Evolutionary conservation across 2,113 vertebrate genomes (phyloP), one percentile per base, ranked within the genome.

Genomic region (Anoplopoma fimbria): DNA sequence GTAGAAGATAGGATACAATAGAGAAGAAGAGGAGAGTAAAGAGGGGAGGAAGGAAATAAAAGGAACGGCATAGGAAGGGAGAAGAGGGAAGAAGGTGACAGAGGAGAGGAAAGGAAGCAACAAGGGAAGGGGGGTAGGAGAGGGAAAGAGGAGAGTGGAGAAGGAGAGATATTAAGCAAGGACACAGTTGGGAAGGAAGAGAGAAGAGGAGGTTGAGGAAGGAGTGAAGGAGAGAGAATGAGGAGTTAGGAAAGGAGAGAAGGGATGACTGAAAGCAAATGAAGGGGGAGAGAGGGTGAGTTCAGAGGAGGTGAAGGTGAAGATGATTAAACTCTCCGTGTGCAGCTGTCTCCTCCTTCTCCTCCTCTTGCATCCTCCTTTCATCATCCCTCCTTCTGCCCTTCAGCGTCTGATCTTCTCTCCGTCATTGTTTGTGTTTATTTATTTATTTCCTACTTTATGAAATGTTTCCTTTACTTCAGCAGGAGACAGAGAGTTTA

Each of bases 351-450:
- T 9, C 57, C 25, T 53, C 68, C 79, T 83, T 36, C 75, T 77
- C 64, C 45, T 78, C 79, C 3, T 82, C 79, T 85, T 87, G 69
- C 85, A 5, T 75, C 76, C 72, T 69, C 81, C 88, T 89, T 85
- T 87, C 88, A 85, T 90, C 88, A 90, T 87, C 83, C 47, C 38
- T 76, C 13, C 4, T 45, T 67, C 63, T 38, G 49, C 72, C 13
- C 4, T 45, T 67, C 63, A 31, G 49, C 72, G 55, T 83, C 36
- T 42, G 76, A 42, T 57, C 83, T 65, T 34, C 3, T 23, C 55
- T 75, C 45, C 13, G 1, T 73, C 31, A 77, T 61, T 15, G 0
- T 75, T 53, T 2, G 0, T 47, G 64, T 9, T 25, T 45, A 15
- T 36, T 40, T 19, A 4, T 36, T 21, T 4, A 4, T 8, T 27